A percentile compares a stretch with the other conserved stretches of the same genome.
Conservation (phyloP, 2,888 invertebrate species). For the Neoscelio sp. region DNA sequence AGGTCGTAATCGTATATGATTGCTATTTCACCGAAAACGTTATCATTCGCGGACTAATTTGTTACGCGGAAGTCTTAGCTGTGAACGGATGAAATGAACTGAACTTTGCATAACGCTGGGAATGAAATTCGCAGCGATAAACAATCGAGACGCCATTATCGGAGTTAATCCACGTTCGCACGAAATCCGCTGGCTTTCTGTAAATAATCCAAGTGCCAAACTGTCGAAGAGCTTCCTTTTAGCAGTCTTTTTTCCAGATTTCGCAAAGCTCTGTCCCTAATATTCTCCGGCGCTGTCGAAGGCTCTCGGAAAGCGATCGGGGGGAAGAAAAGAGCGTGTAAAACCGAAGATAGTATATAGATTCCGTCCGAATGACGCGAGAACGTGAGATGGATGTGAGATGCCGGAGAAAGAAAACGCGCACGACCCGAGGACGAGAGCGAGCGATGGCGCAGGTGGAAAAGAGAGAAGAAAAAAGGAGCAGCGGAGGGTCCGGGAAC, state of each 20-base stretch:
- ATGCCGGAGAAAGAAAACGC: slow-evolving; percentile 45
- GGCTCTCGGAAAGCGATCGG: slow-evolving; percentile 65
- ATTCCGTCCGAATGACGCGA: slow-evolving; percentile 63
- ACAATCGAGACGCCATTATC: slow-evolving; percentile 18
- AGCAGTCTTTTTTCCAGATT: slow-evolving; percentile 54
- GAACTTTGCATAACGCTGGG: too few relatives aligned
- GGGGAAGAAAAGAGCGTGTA: slow-evolving; percentile 64
- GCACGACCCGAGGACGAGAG: slow-evolving; percentile 27
- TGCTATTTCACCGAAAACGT: too few relatives aligned
- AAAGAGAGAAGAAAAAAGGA: slow-evolving; percentile 53
- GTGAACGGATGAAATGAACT: too few relatives aligned
- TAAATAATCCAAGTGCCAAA: slow-evolving; percentile 59
- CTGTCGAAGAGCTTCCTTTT: slow-evolving; percentile 49
- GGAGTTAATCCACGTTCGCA: slow-evolving; percentile 22
- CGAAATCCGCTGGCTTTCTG: slow-evolving; percentile 47
- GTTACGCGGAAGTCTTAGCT: too few relatives aligned
- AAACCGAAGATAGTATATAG: slow-evolving; percentile 66
- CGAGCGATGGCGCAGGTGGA: slow-evolving; percentile 53
- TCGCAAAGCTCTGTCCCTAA: slow-evolving; percentile 62
- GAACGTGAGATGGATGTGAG: slow-evolving; percentile 71
- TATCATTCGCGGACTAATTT: too few relatives aligned
- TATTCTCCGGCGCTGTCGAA: slow-evolving; percentile 58
- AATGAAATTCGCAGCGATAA: slow-evolving; percentile 3
- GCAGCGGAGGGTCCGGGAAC: slow-evolving; percentile 40
- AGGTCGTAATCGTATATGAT: neutral